Evolutionary conservation across 1,140 invertebrate genomes (phyloP).

Genomic region (Heterodera carotae): DNA sequence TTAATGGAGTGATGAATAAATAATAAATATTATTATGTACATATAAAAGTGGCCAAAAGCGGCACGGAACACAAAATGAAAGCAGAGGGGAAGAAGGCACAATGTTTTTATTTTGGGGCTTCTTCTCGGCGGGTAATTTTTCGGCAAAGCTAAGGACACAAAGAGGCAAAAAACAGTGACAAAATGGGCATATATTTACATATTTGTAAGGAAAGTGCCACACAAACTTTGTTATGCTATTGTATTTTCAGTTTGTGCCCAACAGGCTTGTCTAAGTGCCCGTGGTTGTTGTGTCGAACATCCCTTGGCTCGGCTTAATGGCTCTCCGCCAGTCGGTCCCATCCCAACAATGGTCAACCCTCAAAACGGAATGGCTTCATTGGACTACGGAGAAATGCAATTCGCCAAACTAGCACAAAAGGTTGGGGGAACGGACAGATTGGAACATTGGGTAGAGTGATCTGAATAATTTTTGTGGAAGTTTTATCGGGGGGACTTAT

Average conservation of each 20-base stretch:
- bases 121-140: neutral
- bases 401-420: constrained; percentile 46
- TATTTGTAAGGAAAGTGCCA: no score
- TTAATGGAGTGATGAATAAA: no score
- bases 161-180: constrained; percentile 1
- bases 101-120: neutral
- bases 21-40: no score
- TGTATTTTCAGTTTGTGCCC: constrained; percentile 27
- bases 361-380: constrained; percentile 27
- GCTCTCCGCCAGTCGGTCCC: constrained; percentile 25
- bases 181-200: neutral
- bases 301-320: constrained; percentile 34
- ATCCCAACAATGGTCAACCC: constrained; percentile 46
- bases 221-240: constrained; percentile 18
- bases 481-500: no score
- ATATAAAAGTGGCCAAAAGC: neutral
- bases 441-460: neutral
- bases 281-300: constrained; percentile 27
- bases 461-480: no score
- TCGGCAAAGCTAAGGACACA: constrained; percentile 16
- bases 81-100: neutral
- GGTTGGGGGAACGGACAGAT: neutral
- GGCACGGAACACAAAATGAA: neutral
- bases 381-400: constrained; percentile 42
- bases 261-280: neutral